Evolutionary conservation across 2,888 invertebrate species (phyloP), one percentile per base, ranked within the genome.

Genomic region (Fabriciana adippe): DNA sequence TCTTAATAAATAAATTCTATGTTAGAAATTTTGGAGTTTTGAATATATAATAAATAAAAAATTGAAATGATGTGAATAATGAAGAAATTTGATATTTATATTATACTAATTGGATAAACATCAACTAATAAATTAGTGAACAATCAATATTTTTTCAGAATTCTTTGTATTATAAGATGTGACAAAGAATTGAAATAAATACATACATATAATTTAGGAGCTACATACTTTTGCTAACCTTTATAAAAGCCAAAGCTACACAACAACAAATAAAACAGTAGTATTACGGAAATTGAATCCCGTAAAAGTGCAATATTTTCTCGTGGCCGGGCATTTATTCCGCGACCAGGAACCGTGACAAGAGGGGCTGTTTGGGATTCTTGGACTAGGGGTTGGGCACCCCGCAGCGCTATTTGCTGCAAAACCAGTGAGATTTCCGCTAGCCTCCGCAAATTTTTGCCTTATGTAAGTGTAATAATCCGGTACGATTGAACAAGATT

Each of bases 341-440:
- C 72, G 70, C 71, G 70, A 67, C 78, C 81, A 79, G 74, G 76
- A 72, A 75, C 73, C 79, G 79, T 78, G 80, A 79, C 80, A 74
- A 68, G 73, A 70, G 69, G 73, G 75, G 69, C 59, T 64, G 72
- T 53, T 61, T 61, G 51, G 61, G 50, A 35, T 53, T 53, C 61
- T 61, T 53, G 61, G 61, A 61, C 61, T 15, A 61, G 61, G 61
- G 61, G 61, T 61, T 53, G 61, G 53, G 53, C 50, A 41, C 82
- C 88, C 88, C 81, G 84, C 79, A 68, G 87, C 54, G 87, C 83
- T 78, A 86, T 88, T 89, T 88, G 88, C 83, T 78, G 80, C 80
- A 74, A 76, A 83, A 84, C 85, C 86, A 80, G 81, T 72, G 76
- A 80, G 78, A 82, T 82, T 84, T 87, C 87, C 87, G 85, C 79